Evolutionary conservation across 2,888 invertebrate genomes (phyloP).

Genomic region (Cephus runcator): DNA sequence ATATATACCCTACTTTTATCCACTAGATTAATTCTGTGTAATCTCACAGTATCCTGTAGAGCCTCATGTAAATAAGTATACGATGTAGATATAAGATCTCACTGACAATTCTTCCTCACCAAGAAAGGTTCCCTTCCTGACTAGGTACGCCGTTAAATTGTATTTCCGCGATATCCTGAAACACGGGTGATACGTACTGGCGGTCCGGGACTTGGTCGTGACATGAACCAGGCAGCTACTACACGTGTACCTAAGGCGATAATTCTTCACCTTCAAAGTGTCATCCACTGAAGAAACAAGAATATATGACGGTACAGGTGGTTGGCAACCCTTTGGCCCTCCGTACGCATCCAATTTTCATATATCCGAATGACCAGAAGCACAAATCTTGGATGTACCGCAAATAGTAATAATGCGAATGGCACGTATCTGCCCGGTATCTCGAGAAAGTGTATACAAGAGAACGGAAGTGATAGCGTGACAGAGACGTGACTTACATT

Average conservation of each 20-base stretch:
- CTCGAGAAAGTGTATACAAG: not conserved
- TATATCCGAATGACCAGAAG: not conserved
- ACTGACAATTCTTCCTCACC: not conserved
- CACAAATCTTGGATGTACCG: not conserved
- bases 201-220: not conserved
- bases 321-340: not conserved
- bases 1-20: not conserved
- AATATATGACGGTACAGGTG: not conserved
- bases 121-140: not conserved
- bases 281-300: not conserved
- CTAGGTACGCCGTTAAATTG: not conserved
- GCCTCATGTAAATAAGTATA: not conserved
- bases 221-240: not conserved
- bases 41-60: not conserved
- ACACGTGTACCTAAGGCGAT: not conserved
- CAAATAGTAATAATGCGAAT: not conserved
- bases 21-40: not conserved
- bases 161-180: not conserved
- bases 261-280: not conserved
- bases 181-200: not conserved
- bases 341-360: not conserved
- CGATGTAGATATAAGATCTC: not conserved
- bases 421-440: not conserved
- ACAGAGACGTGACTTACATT: slow-evolving; percentile 65
- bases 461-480: not conserved